Evolutionary conservation across 2,888 invertebrate genomes (phyloP), one percentile per base, ranked within the genome.

Genomic region (Sarcophaga rosellei): DNA sequence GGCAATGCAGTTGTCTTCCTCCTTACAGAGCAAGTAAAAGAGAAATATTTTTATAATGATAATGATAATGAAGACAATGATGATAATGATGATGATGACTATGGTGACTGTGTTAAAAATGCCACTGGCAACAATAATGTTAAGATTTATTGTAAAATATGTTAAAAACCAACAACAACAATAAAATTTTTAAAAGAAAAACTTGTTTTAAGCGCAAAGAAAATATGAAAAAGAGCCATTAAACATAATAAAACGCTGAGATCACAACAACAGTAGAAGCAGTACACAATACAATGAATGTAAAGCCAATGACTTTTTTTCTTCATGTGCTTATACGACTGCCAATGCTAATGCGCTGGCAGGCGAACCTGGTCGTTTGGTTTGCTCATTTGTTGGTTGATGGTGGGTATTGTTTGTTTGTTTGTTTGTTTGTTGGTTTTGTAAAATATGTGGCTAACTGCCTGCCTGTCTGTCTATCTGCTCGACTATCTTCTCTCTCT

Each of bases 141-240:
- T 63, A 69, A 83, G 62, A 84, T 79, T 75, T 84, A 84, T 79
- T 84, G 63, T 65, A 63, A 78, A 74, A 69, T 63, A 70, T 59
- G 17, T 66, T 20, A n/a, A 63, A 61, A n/a, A 15, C 47, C 12
- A 15, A 61, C 35, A 35, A 35, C 35, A 35, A 35, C 6, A 35
- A 35, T 35, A 35, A 35, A 35, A 35, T 8, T 35, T 35, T 35
- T 2, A 44, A 73, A 45, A 61, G 20, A 68, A 69, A 79, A 84
- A 79, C 79, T 70, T 47, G 84, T 79, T 79, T 44, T 66, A 44
- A 20, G 44, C 17, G 11, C 35, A 35, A 25, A 35, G 35, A 35
- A 35, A 35, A 35, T 35, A 35, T 35, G 35, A 35, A 35, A 35
- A 35, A 35, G 35, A 10, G 35, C 35, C 45, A 23, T 69, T 45